Base-by-base conservation (phyloP, 1,140 invertebrate genomes). In the Drosophila prosaltans region DNA sequence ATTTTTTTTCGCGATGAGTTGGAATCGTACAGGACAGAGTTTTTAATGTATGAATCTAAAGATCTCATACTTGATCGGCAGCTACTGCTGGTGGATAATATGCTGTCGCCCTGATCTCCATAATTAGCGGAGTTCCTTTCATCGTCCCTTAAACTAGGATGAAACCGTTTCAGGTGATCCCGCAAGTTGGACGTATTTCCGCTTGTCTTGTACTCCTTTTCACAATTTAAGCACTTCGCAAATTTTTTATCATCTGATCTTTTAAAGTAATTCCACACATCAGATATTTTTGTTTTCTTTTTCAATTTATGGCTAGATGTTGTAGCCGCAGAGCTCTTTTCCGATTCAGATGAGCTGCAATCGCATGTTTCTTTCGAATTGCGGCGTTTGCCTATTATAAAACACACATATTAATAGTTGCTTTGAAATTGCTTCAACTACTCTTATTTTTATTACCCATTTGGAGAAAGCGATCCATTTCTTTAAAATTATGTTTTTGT, bases 41-140 rank as follows among this genome's bases (percentile, higher is more conserved):
- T 16, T 16, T 16, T 16, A 16, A 16, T 16, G 16, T 43, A 43
- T 43, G 41, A 43, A 43, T 45, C 43, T 21, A 16, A 16, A 45
- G 43, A 45, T 45, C 43, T 45, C 43, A 45, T 45, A 21, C 43
- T 45, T 45, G n/a, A 45, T 45, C 43, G 43, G 43, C 16, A 45
- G 43, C 43, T 45, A n/a, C 43, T 45, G 41, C 41, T 43, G 11
- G 41, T 43, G 43, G 43, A 45, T 45, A 21, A 21, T 21, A 45
- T 45, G 43, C 43, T 45, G 43, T 45, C 43, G 43, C 43, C 43
- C n/a, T 45, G 43, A 45, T 45, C 43, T 45, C 43, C 43, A 45
- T 45, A 16, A 45, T 45, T 45, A 45, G 43, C 43, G 43, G 43
- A 45, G n/a, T 45, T 45, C 43, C 16, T 16, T 16, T 16, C 16